Evolutionary conservation across 2,797 vertebrate genomes (phyloP), one percentile per base, ranked within the genome.

Genomic region (Myiothlypis coronata): DNA sequence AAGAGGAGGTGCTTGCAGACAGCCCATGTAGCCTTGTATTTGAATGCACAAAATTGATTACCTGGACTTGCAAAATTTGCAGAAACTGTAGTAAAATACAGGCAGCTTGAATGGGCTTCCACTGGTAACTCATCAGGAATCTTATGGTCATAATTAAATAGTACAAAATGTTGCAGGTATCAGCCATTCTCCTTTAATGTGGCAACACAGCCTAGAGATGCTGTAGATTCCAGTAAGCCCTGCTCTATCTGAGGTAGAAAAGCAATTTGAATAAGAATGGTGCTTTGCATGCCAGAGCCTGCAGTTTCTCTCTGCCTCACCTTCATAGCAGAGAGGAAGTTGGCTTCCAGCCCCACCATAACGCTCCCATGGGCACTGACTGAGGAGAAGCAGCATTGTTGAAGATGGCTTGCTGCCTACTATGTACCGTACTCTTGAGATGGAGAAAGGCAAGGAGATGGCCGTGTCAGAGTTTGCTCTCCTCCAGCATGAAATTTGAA

Each of bases 241-340:
- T 67, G 44, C n/a, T 84, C 71, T 70, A 44, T 83, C 67, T 44
- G 59, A 68, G 59, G 67, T 6, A 84, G 87, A 76, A 92, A 53
- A 87, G 53, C 49, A 32, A 59, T 94, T 74, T 95, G 87, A 92
- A 30, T 94, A 72, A 90, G 79, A 90, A 94, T 46, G 67, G 85
- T 55, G 49, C 39, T 82, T 90, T 94, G 49, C 80, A 1, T 90
- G 93, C 87, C 57, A 18, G 60, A 91, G 44, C 95, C 74, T 95
- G 94, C 63, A 49, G 16, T 81, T 75, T 72, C 44, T 87, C 12
- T 56, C 22, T 84, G 69, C 82, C 55, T 95, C 63, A 86, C 72
- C 87, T 92, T 52, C 6, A 0, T 4, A 30, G 70, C 3, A 86
- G 34, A 77, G 76, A 69, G 81, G 72, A 44, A 60, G 32, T 27